Base-by-base conservation (phyloP, 2,113 vertebrate species). In the Ornithorhynchus anatinus region DNA sequence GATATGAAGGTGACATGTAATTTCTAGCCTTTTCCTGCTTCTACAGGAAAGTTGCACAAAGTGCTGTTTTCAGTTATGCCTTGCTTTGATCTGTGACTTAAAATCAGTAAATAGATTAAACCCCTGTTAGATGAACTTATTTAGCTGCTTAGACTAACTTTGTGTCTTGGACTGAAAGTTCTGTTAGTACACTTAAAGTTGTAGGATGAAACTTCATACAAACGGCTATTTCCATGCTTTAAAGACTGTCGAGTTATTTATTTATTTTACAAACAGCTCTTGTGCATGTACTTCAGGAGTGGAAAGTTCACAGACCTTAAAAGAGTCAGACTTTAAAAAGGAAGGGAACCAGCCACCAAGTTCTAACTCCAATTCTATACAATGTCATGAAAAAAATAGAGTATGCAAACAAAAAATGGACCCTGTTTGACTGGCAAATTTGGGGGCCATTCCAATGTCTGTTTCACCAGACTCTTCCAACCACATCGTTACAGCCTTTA, bases 21-120 rank as follows among this genome's bases (percentile, higher is more conserved):
- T 85, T 89, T 87, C 81, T 81, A 83, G 81, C 72, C 87, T 89
- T 84, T 91, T 90, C 88, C 86, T 63, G 74, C 83, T 61, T 80
- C 76, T 47, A 71, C 62, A 7, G 75, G 59, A 79, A 75, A 88
- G 63, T 8, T 66, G 75, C 25, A 60, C 22, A 29, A 59, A 75
- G 73, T 65, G 52, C 85, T 86, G 84, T 63, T 90, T 78, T 72
- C 2, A 54, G 69, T 79, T 70, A 85, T 61, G 68, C 62, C 42
- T 43, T 66, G 40, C 80, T 84, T 84, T 89, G 82, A 73, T 81
- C 69, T n/a, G 19, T 19, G 52, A 74, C 25, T 65, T 50, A 51
- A 48, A 64, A 35, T 75, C 11, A 76, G 56, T 32, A 9, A 3
- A 74, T 59, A 60, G 79, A 35, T 37, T 9, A 69, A 79, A 71